Evolutionary conservation across 2,888 invertebrate genomes (phyloP), one percentile per base, ranked within the genome.

Genomic region (Tenthredo scrophulariae): DNA sequence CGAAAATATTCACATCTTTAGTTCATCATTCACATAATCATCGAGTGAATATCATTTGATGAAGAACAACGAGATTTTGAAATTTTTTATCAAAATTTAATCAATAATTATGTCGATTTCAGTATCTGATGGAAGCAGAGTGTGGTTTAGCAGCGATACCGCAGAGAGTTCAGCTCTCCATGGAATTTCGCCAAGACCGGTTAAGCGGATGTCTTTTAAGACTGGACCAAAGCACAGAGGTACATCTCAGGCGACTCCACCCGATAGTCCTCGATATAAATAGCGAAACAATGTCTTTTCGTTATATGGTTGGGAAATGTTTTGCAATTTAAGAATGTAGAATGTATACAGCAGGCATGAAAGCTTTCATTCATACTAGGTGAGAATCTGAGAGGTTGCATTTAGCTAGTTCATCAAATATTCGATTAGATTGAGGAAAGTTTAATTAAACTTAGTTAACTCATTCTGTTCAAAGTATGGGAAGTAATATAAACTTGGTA

Each of bases 121-220:
- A 93, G 93, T 91, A 87, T 93, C 93, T 18, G 93, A 93, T 84
- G 92, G 92, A 6, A 91, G 93, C 87, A 90, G 96, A 95, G 94
- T 95, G 91, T 94, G 95, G 95, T 92, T 95, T 94, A 94, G 93
- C 90, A 91, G 90, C 70, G 93, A 93, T 70, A 92, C 91, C 0
- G 89, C 92, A 26, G 93, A 93, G n/a, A 92, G 89, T 77, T 88
- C 93, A 6, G 89, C 93, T 6, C 90, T 93, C 22, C 94, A 94
- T 86, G 94, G 94, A 46, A 95, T 95, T 89, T 97, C 97, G 1
- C 97, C 97, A 77, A 94, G 96, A 79, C 96, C 97, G 4, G 93
- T 95, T 88, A 96, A 96, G 91, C 96, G 97, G 84, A 95, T 96
- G 89, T 95, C 95, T 1, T 95, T 95, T 87, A 96, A 96, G 94